These are phyloP conservation scores for Ptiloglossa arizonensis DNA, from an alignment of 1,140 invertebrate genomes.

Conservation along the genomic window DNA sequence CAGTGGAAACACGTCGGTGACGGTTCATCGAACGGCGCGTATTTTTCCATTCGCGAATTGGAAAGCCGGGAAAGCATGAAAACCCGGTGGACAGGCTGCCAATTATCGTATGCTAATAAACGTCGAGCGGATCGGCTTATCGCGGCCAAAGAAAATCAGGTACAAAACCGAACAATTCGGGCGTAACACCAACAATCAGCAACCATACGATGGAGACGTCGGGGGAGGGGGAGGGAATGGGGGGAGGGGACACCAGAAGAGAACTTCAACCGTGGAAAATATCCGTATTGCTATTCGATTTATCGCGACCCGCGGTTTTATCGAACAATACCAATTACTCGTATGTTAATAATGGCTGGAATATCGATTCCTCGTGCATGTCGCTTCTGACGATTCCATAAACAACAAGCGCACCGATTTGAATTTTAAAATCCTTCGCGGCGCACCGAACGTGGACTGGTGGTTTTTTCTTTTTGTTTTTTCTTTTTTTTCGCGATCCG, in stretches of 20 bases:
- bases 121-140: conserved; percentile 11
- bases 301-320: conserved; percentile 19
- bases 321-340: conserved; percentile 29
- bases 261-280: conserved; percentile 24
- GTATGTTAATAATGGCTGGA: conserved; percentile 29
- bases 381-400: background rate
- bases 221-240: background rate
- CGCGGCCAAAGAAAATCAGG: conserved; percentile 27
- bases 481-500: background rate
- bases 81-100: background rate
- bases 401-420: conserved; percentile 17
- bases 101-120: conserved; percentile 50
- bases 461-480: too few relatives aligned
- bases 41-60: conserved; percentile 4
- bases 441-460: background rate
- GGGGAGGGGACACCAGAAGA: background rate
- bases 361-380: conserved; percentile 10
- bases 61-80: background rate
- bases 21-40: background rate
- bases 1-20: too few relatives aligned
- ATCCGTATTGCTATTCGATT: conserved; percentile 24
- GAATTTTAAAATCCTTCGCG: conserved; percentile 18
- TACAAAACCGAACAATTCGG: background rate
- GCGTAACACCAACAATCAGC: conserved; percentile 6
- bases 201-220: background rate